These are phyloP conservation scores for Agelastica alni DNA, from an alignment of 2,888 invertebrate species.

Conservation along the genomic window DNA sequence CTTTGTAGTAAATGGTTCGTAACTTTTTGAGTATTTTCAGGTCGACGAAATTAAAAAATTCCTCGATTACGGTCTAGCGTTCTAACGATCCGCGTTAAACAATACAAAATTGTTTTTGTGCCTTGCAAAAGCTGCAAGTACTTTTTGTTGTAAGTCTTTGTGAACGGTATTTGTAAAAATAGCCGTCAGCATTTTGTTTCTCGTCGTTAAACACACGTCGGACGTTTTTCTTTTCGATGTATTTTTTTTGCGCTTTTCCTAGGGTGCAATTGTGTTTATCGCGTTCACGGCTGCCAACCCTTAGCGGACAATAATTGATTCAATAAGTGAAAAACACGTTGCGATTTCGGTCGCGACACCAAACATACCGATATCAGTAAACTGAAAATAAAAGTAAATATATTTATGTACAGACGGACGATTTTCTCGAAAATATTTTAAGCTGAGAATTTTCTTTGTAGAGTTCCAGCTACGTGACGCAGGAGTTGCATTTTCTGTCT, in stretches of 20 bases:
- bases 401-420: slow-evolving; percentile 15
- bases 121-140: slow-evolving; percentile 12
- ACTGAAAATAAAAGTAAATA: slow-evolving; percentile 50
- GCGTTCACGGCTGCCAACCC: slow-evolving; percentile 54
- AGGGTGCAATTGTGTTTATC: slow-evolving; percentile 39
- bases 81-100: slow-evolving; percentile 8
- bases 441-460: background rate
- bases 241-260: slow-evolving; percentile 36
- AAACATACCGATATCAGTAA: slow-evolving; percentile 53
- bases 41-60: background rate
- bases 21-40: no score
- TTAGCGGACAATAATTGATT: slow-evolving; percentile 57
- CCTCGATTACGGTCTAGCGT: slow-evolving; percentile 6
- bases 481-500: no score
- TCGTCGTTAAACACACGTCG: slow-evolving; percentile 45
- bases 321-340: slow-evolving; percentile 57
- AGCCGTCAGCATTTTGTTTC: slow-evolving; percentile 46
- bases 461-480: background rate
- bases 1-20: no score
- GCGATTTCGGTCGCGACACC: slow-evolving; percentile 50
- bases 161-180: slow-evolving; percentile 39
- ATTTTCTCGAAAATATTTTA: slow-evolving; percentile 19
- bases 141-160: slow-evolving; percentile 25
- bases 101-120: slow-evolving; percentile 8
- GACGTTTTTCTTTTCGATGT: slow-evolving; percentile 41